Conservation (phyloP, 2,113 vertebrate species). For the Rhagologus leucostigma region DNA sequence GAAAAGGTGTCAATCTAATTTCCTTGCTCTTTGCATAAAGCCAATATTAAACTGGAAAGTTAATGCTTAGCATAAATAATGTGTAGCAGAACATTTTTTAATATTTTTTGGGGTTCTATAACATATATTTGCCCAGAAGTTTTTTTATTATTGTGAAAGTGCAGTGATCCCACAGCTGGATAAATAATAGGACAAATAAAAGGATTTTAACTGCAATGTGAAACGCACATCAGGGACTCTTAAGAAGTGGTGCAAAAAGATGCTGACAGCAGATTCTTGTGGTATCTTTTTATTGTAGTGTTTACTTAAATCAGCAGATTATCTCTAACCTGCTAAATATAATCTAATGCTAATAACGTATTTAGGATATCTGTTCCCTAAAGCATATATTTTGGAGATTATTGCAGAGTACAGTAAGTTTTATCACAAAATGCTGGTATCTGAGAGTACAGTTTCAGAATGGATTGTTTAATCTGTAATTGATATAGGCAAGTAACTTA, state of each 20-base stretch:
- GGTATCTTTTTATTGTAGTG: neutral
- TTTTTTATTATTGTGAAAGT: neutral
- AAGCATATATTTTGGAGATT: neutral
- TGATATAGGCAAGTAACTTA: neutral
- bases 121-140: neutral
- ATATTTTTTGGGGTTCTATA: neutral
- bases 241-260: neutral
- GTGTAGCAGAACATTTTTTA: neutral
- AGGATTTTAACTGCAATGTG: slow-evolving; percentile 34
- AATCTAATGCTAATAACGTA: slow-evolving; percentile 52
- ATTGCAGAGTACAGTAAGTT: neutral
- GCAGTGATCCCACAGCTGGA: neutral
- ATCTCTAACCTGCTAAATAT: slow-evolving; percentile 45
- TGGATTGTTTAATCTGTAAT: neutral
- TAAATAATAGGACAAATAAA: slow-evolving; percentile 11
- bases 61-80: neutral
- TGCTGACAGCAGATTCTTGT: slow-evolving; percentile 40
- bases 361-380: neutral
- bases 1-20: neutral
- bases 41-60: neutral
- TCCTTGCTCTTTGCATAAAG: neutral
- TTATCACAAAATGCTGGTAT: neutral
- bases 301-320: slow-evolving; percentile 51
- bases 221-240: slow-evolving; percentile 20
- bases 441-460: neutral